Conservation (phyloP, 2,888 invertebrate genomes). For the Heliconius ismenius region DNA sequence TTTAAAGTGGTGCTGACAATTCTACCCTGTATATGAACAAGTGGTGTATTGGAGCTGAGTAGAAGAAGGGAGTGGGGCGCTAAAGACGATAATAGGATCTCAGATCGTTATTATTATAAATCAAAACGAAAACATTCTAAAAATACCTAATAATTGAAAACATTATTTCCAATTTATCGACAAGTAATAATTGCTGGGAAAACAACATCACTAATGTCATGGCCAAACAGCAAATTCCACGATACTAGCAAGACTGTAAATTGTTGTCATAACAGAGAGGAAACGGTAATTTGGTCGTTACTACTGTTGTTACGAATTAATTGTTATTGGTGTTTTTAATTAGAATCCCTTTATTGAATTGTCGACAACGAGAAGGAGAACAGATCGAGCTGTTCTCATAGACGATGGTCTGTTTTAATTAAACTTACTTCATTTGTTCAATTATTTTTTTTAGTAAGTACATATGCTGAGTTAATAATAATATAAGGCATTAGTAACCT, state of each 20-base stretch:
- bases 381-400: conserved; percentile 49
- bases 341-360: conserved; percentile 63
- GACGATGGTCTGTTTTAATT: conserved; percentile 70
- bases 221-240: conserved; percentile 12
- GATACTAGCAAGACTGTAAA: conserved; percentile 39
- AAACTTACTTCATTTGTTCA: conserved; percentile 54
- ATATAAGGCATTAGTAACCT: not conserved
- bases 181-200: conserved; percentile 1
- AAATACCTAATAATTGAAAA: not conserved
- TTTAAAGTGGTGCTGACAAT: too few relatives aligned
- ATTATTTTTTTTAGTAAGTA: not conserved
- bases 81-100: not conserved
- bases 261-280: conserved; percentile 47
- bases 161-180: not conserved
- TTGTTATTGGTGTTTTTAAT: conserved; percentile 74
- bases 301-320: conserved; percentile 64
- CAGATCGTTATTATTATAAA: not conserved
- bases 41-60: not conserved
- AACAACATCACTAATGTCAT: not conserved
- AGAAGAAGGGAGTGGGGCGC: too few relatives aligned
- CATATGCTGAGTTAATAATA: not conserved
- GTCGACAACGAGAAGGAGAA: conserved; percentile 52
- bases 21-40: not conserved
- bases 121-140: not conserved
- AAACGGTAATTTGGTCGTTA: conserved; percentile 56